A percentile compares a stretch with the other conserved stretches of the same genome.
Evolutionary conservation across 2,888 invertebrate species (phyloP).

Genomic region (Aelia acuminata): DNA sequence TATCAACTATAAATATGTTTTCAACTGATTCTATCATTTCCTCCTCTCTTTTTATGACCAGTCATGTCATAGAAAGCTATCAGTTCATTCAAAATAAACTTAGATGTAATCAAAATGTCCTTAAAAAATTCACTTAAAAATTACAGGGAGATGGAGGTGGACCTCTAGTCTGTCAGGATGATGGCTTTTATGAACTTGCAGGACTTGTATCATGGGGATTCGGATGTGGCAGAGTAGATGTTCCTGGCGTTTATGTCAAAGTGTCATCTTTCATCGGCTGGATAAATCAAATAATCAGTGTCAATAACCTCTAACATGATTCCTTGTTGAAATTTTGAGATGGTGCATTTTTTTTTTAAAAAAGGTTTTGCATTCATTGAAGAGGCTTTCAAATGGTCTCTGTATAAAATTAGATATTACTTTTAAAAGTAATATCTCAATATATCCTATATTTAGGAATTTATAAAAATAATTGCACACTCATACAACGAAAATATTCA

Average conservation of each 20-base stretch:
- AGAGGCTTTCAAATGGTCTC: background rate
- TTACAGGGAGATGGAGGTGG: conserved; percentile 92
- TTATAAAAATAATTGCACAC: background rate
- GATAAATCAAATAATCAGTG: conserved; percentile 97
- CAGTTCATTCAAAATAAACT: background rate
- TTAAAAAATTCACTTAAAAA: conserved; percentile 25
- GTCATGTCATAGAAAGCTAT: too few species aligned
- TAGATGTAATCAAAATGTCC: background rate
- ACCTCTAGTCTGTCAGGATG: conserved; percentile 92
- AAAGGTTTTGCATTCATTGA: background rate
- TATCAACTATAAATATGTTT: too few species aligned
- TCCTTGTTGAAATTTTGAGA: conserved; percentile 16
- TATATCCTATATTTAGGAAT: conserved; percentile 5
- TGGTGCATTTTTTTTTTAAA: background rate
- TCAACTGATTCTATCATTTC: too few species aligned
- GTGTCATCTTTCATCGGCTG: conserved; percentile 96
- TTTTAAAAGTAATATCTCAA: conserved; percentile 9
- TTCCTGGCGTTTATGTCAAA: conserved; percentile 97
- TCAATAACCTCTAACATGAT: conserved; percentile 77
- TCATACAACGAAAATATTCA: background rate
- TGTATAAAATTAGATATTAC: background rate
- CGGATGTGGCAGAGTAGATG: conserved; percentile 92
- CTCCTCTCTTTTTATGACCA: too few species aligned
- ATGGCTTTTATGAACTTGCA: conserved; percentile 92
- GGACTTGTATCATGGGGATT: conserved; percentile 97